Conservation (phyloP, 2,888 invertebrate genomes). For the Lissonota sp. region DNA sequence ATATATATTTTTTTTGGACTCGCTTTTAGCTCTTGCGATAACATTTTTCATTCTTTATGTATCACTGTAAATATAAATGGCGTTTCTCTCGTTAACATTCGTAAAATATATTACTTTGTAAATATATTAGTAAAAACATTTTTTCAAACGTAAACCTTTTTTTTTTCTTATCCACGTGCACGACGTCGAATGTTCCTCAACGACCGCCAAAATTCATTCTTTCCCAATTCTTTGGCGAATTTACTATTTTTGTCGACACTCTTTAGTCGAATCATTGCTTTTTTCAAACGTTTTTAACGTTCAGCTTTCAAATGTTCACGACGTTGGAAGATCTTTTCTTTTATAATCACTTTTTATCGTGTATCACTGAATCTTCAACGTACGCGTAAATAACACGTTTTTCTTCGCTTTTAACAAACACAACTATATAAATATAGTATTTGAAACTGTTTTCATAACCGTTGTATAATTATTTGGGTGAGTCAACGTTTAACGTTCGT, state of each 20-base stretch:
- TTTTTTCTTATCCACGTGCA: slow-evolving; percentile 29
- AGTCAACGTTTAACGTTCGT: slow-evolving; percentile 21
- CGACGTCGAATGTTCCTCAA: slow-evolving; percentile 5
- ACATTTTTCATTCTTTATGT: slow-evolving; percentile 33
- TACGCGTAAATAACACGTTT: slow-evolving; percentile 28
- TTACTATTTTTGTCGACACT: neutral
- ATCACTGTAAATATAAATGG: slow-evolving; percentile 55
- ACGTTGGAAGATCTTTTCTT: slow-evolving; percentile 3
- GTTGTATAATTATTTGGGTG: slow-evolving; percentile 32
- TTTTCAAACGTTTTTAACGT: neutral
- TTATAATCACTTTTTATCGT: slow-evolving; percentile 26
- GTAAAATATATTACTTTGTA: slow-evolving; percentile 67
- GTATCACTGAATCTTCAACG: slow-evolving; percentile 37
- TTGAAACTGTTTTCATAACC: slow-evolving; percentile 20
- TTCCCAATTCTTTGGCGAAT: slow-evolving; percentile 15
- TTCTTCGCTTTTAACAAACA: slow-evolving; percentile 24
- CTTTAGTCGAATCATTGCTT: slow-evolving; percentile 3
- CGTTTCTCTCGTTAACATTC: slow-evolving; percentile 62
- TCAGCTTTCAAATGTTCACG: neutral
- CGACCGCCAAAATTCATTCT: neutral
- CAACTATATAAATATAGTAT: slow-evolving; percentile 20
- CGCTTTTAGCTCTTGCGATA: neutral
- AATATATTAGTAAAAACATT: slow-evolving; percentile 63
- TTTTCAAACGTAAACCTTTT: slow-evolving; percentile 29
- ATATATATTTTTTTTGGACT: slow-evolving; percentile 14